Conservation (phyloP, 2,113 vertebrate species). For the Poeciliopsis prolifica region DNA sequence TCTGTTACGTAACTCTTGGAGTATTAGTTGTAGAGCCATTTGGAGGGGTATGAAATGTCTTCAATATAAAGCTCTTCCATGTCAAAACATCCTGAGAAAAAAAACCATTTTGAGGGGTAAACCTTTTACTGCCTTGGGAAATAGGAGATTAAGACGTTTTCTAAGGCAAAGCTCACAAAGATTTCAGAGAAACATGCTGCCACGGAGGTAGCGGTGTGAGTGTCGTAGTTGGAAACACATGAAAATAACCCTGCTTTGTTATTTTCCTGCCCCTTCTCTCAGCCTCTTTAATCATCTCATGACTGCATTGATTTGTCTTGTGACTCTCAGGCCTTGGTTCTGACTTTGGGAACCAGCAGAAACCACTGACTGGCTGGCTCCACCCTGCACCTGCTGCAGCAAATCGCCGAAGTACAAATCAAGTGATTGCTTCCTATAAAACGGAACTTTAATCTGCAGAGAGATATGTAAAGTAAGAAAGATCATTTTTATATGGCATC, state of each 20-base stretch:
- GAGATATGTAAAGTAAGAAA: background rate
- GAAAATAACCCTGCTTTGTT: background rate
- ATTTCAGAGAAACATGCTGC: background rate
- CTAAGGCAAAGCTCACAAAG: background rate
- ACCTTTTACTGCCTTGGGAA: background rate
- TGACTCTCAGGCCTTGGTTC: background rate
- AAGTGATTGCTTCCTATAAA: background rate
- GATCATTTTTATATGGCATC: background rate
- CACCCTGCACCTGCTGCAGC: background rate
- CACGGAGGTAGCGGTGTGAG: background rate
- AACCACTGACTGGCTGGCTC: background rate
- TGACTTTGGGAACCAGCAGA: background rate
- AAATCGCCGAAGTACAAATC: background rate
- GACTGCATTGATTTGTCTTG: background rate
- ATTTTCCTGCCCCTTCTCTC: background rate
- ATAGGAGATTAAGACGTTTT: background rate
- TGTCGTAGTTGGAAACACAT: background rate
- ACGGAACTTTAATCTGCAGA: background rate
- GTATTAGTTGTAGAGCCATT: slow-evolving; percentile 35
- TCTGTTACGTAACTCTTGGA: slow-evolving; percentile 56
- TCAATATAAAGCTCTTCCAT: background rate
- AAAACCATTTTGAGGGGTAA: background rate
- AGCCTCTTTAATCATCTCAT: background rate
- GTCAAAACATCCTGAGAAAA: background rate
- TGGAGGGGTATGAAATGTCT: slow-evolving; percentile 20